Conservation (phyloP, 1,140 invertebrate genomes). For the Calliphora vicina region DNA sequence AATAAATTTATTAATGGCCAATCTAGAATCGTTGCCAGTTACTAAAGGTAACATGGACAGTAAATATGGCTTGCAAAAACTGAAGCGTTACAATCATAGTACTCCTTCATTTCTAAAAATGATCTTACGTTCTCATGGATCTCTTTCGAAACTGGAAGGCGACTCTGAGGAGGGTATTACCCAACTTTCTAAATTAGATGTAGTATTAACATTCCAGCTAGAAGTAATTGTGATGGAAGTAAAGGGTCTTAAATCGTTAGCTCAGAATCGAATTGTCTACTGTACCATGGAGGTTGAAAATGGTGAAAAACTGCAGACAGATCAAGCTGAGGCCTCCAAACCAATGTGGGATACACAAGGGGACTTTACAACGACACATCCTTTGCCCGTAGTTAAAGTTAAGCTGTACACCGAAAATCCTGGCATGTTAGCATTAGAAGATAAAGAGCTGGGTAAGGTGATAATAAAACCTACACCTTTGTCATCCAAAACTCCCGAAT, state of each 20-base stretch:
- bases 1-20: slow-evolving; percentile 98
- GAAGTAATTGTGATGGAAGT: slow-evolving; percentile 99
- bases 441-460: slow-evolving; percentile 97
- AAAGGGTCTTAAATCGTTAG: slow-evolving; percentile 94
- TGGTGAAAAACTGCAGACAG: slow-evolving; percentile 97
- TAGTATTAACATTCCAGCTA: slow-evolving; percentile 94
- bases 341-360: slow-evolving; percentile 99
- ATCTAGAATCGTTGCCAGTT: slow-evolving; percentile 97
- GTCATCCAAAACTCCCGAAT: slow-evolving; percentile 91
- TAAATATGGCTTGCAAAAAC: slow-evolving; percentile 94
- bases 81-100: slow-evolving; percentile 97
- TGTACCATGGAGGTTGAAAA: slow-evolving; percentile 99
- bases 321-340: slow-evolving; percentile 98
- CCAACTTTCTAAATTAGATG: slow-evolving; percentile 94
- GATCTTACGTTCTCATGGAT: slow-evolving; percentile 84
- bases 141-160: slow-evolving; percentile 87
- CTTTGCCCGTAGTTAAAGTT: slow-evolving; percentile 95
- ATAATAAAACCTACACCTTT: slow-evolving; percentile 89
- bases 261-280: slow-evolving; percentile 97
- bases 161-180: slow-evolving; percentile 91
- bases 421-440: slow-evolving; percentile 95
- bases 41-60: slow-evolving; percentile 97
- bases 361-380: slow-evolving; percentile 97
- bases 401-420: slow-evolving; percentile 98
- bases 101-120: slow-evolving; percentile 53